phyloP scores from a whole-genome alignment of 2,113 vertebrate species.

The Chunga burmeisteri region DNA sequence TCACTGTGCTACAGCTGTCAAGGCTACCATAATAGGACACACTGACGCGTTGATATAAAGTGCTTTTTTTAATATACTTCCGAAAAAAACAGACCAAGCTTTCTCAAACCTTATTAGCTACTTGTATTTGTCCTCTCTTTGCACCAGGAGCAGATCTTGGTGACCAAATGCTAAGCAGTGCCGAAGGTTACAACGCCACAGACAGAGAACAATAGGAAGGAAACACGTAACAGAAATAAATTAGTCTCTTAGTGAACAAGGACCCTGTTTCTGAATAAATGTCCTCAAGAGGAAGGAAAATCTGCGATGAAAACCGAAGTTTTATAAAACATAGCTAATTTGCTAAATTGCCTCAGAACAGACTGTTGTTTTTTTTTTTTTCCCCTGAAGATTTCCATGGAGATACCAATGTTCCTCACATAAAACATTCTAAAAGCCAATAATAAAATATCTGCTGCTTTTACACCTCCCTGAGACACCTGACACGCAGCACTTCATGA shows the following conservation, averaged over 20 bases:
- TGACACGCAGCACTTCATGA: not conserved
- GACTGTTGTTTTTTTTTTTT: not conserved
- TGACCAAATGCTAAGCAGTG: not conserved
- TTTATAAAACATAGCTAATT: constrained; percentile 18
- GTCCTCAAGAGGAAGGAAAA: not conserved
- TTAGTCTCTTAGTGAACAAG: not conserved
- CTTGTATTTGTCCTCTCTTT: not conserved
- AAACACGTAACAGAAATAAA: not conserved
- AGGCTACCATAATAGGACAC: not conserved
- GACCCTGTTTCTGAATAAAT: not conserved
- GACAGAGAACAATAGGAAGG: not conserved
- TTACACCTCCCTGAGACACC: not conserved
- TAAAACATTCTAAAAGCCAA: not conserved
- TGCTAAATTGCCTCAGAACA: constrained; percentile 29
- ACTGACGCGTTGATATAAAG: not conserved
- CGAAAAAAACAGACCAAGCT: not conserved
- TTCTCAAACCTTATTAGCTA: not conserved
- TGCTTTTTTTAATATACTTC: not conserved
- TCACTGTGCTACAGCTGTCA: not conserved
- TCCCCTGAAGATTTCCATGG: not conserved
- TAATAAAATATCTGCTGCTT: not conserved
- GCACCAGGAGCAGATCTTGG: not conserved
- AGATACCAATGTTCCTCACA: not conserved
- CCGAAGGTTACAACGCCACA: not conserved
- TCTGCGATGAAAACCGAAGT: not conserved